These are phyloP conservation scores for Typhlomys cinereus DNA, from an alignment of 2,113 vertebrate species.

Conservation along the genomic window DNA sequence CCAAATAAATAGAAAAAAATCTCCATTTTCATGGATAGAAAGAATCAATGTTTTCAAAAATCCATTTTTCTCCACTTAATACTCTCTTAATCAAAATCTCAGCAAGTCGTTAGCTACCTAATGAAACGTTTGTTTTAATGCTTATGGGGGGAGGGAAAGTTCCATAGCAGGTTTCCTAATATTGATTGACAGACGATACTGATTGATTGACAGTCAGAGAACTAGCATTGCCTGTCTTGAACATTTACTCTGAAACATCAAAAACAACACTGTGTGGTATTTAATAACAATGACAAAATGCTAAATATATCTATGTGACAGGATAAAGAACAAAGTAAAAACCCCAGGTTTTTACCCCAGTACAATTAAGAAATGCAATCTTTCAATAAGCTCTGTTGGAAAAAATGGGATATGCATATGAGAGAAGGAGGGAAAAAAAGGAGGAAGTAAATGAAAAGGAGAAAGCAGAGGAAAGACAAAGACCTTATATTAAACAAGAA, in stretches of 20 bases:
- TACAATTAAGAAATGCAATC: not conserved
- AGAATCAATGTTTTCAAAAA: not conserved
- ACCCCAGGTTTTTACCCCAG: not conserved
- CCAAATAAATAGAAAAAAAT: not conserved
- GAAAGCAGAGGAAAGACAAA: not conserved
- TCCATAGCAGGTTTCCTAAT: not conserved
- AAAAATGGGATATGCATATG: not conserved
- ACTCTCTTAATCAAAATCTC: not conserved
- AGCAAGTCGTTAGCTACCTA: not conserved
- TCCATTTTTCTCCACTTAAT: not conserved
- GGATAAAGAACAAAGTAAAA: not conserved
- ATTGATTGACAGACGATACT: no score
- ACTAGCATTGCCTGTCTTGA: not conserved
- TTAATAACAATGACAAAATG: no score
- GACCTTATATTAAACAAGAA: not conserved
- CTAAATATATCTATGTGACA: not conserved
- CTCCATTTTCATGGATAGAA: not conserved
- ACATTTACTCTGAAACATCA: not conserved
- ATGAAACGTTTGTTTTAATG: not conserved
- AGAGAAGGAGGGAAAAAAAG: not conserved
- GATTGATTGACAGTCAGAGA: no score
- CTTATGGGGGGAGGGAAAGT: not conserved
- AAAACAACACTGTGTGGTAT: not conserved
- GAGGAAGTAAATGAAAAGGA: no score
- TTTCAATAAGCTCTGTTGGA: not conserved